These are phyloP conservation scores for Drosophila vallismaia DNA, from an alignment of 2,888 invertebrate genomes.

Conservation along the genomic window DNA sequence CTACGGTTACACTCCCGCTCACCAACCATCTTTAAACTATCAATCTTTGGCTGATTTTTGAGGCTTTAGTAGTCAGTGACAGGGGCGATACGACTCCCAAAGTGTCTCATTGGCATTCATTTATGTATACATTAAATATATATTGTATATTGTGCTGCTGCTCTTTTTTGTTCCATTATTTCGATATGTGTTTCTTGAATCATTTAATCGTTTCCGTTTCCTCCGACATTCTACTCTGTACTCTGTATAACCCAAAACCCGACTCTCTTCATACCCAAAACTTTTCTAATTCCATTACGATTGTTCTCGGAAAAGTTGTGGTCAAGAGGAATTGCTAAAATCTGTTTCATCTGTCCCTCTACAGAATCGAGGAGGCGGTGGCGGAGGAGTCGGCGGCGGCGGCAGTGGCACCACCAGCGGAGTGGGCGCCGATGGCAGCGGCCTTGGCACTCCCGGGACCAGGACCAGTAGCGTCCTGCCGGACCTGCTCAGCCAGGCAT, in stretches of 20 bases:
- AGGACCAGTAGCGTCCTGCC: conserved; percentile 97
- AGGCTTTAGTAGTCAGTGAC: conserved; percentile 22
- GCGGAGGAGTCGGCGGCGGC: conserved; percentile 79
- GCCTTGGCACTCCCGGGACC: conserved; percentile 87
- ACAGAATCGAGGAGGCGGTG: conserved; percentile 65
- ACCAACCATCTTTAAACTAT: neutral
- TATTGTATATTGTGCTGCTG: conserved; percentile 24
- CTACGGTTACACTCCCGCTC: conserved; percentile 4
- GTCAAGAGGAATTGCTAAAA: neutral
- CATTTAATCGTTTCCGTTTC: conserved; percentile 46
- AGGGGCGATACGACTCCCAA: conserved; percentile 39
- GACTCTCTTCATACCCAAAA: conserved; percentile 40
- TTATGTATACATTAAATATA: conserved; percentile 20
- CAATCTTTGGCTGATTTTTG: conserved; percentile 3
- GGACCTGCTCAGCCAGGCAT: conserved; percentile 95
- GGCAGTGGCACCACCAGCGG: conserved; percentile 55
- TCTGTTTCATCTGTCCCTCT: neutral
- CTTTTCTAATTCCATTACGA: conserved; percentile 49
- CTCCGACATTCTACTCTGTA: conserved; percentile 36
- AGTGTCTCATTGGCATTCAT: conserved; percentile 80
- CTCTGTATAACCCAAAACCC: conserved; percentile 26
- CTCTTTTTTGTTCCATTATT: conserved; percentile 27
- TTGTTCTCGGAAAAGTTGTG: neutral
- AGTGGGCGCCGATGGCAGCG: conserved; percentile 81
- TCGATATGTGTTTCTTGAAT: conserved; percentile 42